Base-by-base conservation (phyloP, 2,888 invertebrate species). In the Notocelia uddmanniana region DNA sequence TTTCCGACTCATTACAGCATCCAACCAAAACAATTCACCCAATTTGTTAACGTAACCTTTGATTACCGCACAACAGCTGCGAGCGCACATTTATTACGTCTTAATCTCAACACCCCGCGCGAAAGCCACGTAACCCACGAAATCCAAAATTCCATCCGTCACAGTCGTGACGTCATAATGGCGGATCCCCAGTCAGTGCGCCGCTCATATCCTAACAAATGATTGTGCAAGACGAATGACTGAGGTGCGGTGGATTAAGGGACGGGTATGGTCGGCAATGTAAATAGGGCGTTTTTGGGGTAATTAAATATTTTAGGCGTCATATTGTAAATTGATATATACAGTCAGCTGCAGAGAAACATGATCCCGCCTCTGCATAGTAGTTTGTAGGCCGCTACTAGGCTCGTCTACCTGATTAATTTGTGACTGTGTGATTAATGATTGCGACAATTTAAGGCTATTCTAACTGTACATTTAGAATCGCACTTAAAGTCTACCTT, bases 191-290 rank as follows among this genome's bases (percentile, higher is more conserved):
- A 76, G 75, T 76, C 76, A 71, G 26, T 73, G 74, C 60, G 45
- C 37, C 3, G 13, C n/a, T 74, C 68, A 73, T 74, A 68, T 55
- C 48, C 68, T 77, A 76, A 78, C 77, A 78, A 80, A 80, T 78
- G 80, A 76, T 77, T 74, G 74, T 72, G 74, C 67, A 76, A 80
- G 79, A 80, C 78, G 79, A 76, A 80, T 80, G 77, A 76, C 75
- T 68, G 75, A 76, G 74, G 68, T 69, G 74, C 74, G 76, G 74
- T 41, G 71, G 66, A 66, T 67, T 60, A 71, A n/a, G 52, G 58
- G 63, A 6, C 5, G 3, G 3, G 68, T 59, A 68, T 15, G 50
- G 66, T 71, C 66, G 8, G 66, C 66, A 67, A 8, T 31, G 11
- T 19, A 10, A 34, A 19, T 37, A 58, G 8, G 1, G n/a, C n/a